Conservation (phyloP, 2,888 invertebrate species). For the Operophtera brumata region DNA sequence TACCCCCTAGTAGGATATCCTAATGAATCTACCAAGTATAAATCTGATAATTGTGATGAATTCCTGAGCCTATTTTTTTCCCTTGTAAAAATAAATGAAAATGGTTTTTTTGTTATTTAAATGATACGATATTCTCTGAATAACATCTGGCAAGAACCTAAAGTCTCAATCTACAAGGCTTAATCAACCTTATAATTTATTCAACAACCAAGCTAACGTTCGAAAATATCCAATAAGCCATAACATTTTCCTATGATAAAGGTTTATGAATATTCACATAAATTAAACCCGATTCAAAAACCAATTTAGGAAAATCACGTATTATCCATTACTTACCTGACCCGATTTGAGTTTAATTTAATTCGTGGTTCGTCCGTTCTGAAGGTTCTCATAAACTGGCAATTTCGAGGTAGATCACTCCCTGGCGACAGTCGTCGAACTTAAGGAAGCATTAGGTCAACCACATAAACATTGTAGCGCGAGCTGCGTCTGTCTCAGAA, state of each 20-base stretch:
- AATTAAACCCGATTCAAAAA: slow-evolving; percentile 24
- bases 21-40: too few species aligned
- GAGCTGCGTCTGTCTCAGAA: too few species aligned
- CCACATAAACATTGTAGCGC: too few species aligned
- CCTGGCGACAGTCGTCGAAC: neutral
- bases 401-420: neutral
- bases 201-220: slow-evolving; percentile 11
- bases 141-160: neutral
- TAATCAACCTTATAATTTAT: slow-evolving; percentile 13
- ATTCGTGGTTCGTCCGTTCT: slow-evolving; percentile 29
- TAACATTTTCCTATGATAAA: slow-evolving; percentile 15
- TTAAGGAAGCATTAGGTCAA: too few species aligned
- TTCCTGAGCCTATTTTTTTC: too few species aligned
- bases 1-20: too few species aligned
- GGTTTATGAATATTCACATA: slow-evolving; percentile 22
- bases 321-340: slow-evolving; percentile 28
- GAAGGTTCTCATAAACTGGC: neutral
- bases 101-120: too few species aligned
- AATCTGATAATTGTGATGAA: too few species aligned
- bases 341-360: slow-evolving; percentile 46
- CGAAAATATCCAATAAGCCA: slow-evolving; percentile 6
- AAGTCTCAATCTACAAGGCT: neutral
- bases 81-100: too few species aligned
- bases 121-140: too few species aligned
- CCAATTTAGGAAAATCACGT: slow-evolving; percentile 25